Evolutionary conservation across 2,888 invertebrate species (phyloP), one percentile per base, ranked within the genome.

Genomic region (Eristalinus sepulchralis): DNA sequence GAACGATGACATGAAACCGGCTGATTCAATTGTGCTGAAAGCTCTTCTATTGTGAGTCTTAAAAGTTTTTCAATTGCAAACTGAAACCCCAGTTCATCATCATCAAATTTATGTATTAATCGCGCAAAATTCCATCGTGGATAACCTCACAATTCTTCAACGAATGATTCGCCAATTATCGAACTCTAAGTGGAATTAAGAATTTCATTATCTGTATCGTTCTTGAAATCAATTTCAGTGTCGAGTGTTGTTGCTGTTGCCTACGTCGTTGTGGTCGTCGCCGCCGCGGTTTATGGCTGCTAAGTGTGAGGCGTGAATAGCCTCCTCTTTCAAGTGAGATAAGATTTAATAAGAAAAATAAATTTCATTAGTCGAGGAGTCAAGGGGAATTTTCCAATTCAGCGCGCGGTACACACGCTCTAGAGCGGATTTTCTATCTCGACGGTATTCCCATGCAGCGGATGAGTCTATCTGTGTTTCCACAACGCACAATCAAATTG

Each of bases 261-360:
- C n/a, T 47, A 47, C n/a, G 17, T 8, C 47, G 47, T 2, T 17
- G 47, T 17, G 17, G 47, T 8, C 47, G 47, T 2, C 47, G 47
- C 47, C 47, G 47, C 17, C 47, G 47, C 9, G 17, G 47, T 47
- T 47, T 47, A 47, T 47, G 47, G 17, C 1, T 17, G 17, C 17
- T 8, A 47, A 47, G 47, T 47, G 47, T 17, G 47, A 47, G n/a
- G n/a, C n/a, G 17, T 17, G 47, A 47, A 47, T 17, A 1, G 47
- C 47, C 47, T 47, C 47, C 47, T 47, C 47, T 5, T 47, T 17
- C 17, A 47, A 47, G 17, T 47, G 59, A 67, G 76, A 76, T 76
- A 76, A 76, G 64, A 39, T 33, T 66, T 57, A 57, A 24, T 57
- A 22, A 57, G 57, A 57, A 20, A 67, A 76, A 76, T 20, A 76